phyloP scores from a whole-genome alignment of 2,113 vertebrate species.

The Talpa occidentalis region DNA sequence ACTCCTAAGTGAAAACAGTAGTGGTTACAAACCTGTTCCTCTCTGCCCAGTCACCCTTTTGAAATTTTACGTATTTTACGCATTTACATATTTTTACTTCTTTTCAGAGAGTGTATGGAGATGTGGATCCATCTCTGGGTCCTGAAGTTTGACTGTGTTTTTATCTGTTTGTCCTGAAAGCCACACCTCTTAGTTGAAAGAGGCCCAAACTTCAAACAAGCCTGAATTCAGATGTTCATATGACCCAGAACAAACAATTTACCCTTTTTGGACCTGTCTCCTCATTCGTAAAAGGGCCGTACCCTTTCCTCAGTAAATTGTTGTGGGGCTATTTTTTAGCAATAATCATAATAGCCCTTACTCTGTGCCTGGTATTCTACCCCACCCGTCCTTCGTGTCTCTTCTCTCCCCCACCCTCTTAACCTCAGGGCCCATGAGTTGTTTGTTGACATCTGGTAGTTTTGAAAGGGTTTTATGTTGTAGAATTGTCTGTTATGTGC shows the following conservation, averaged over 20 bases:
- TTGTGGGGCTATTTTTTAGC: not conserved
- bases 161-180: conserved; percentile 34
- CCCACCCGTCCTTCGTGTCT: not conserved
- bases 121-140: not conserved
- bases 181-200: conserved; percentile 19
- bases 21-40: not conserved
- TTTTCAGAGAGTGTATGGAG: not conserved
- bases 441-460: too few species aligned
- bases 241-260: not conserved
- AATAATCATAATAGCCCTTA: not conserved
- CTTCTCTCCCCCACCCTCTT: too few species aligned
- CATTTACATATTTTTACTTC: not conserved
- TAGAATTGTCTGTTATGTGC: too few species aligned
- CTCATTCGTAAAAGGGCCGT: not conserved
- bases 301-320: not conserved
- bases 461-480: too few species aligned
- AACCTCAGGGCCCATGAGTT: too few species aligned
- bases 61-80: not conserved
- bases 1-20: not conserved
- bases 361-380: not conserved
- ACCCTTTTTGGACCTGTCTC: not conserved
- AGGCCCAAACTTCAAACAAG: not conserved
- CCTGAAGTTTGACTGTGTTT: not conserved
- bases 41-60: not conserved
- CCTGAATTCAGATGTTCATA: not conserved